Evolutionary conservation across 2,888 invertebrate genomes (phyloP).

Genomic region (Sminthurinus aureus): DNA sequence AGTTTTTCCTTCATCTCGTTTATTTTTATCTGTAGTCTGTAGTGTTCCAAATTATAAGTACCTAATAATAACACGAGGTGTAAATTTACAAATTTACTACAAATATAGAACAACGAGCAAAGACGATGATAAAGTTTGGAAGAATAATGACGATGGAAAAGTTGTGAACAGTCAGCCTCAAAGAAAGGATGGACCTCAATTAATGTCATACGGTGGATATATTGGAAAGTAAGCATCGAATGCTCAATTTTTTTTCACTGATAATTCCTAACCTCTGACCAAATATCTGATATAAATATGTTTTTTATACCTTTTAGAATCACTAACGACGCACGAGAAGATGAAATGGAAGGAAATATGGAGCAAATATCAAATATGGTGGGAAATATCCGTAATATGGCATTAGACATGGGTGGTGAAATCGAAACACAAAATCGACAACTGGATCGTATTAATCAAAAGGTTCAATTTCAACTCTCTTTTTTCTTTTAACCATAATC

Average conservation of each 20-base stretch:
- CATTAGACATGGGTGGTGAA: constrained; percentile 42
- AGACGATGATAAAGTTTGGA: constrained; percentile 41
- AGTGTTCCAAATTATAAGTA: too few species aligned
- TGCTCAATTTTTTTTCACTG: neutral
- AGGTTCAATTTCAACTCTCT: constrained; percentile 20
- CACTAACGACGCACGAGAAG: constrained; percentile 43
- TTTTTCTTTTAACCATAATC: neutral
- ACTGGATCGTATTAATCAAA: constrained; percentile 39
- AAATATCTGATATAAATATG: neutral
- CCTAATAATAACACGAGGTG: too few species aligned
- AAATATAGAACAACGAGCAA: constrained; percentile 60
- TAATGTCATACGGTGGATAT: constrained; percentile 42
- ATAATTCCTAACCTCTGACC: neutral
- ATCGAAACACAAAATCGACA: constrained; percentile 43
- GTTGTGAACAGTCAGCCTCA: constrained; percentile 41
- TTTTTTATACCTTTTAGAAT: constrained; percentile 19
- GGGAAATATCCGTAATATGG: constrained; percentile 43
- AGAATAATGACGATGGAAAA: constrained; percentile 41
- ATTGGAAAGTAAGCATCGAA: constrained; percentile 43
- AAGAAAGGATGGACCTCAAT: constrained; percentile 40
- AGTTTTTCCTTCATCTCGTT: neutral
- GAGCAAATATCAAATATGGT: constrained; percentile 39
- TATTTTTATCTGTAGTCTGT: too few species aligned
- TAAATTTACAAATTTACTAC: too few species aligned
- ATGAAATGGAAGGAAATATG: constrained; percentile 43